Base-by-base conservation (phyloP, 1,140 invertebrate species). In the Cataglyphis hispanica region DNA sequence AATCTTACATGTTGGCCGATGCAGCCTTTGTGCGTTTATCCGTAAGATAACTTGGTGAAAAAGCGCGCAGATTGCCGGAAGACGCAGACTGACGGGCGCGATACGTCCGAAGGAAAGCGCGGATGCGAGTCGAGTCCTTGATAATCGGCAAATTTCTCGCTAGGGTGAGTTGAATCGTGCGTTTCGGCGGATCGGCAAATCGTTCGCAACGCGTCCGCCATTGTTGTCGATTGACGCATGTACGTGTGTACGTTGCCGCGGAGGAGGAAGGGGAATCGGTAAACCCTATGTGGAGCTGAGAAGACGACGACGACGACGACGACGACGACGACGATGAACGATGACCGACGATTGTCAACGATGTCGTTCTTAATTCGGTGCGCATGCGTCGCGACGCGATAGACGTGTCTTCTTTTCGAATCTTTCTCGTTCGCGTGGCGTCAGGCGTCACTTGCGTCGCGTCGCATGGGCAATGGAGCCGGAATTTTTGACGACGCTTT, bases 1-100 rank as follows among this genome's bases (percentile, higher is more conserved):
- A 93, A 94, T 94, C 93, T 94, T 94, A 93, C 92, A 92, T 94
- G 92, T 93, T 91, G 91, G 90, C 86, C 89, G 91, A 93, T 93
- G 89, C 85, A 83, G 85, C 86, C 88, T 91, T 91, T 91, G 92
- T 92, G 90, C 92, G 89, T 89, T 92, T 88, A 84, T 89, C 86
- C 85, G 43, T 43, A 40, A 40, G n/a, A 87, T 90, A 93, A 91
- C 88, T 80, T 77, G 72, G 56, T 78, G 86, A 87, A 89, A 86
- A 34, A 16, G 11, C 25, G 56, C 3, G 43, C 63, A 22, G 31
- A 76, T 87, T 74, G 16, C 8, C 10, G 10, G 7, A 19, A 19
- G 58, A 84, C 7, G 25, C 76, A 10, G 4, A 5, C 31, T 16
- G 25, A 19, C 46, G 50, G 50, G 75, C 40, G 27, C n/a, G 27